Percentiles rank a stretch among this genome's conserved stretches.
Conservation (phyloP, 1,140 invertebrate genomes). For the Drosophila kepulauana region DNA sequence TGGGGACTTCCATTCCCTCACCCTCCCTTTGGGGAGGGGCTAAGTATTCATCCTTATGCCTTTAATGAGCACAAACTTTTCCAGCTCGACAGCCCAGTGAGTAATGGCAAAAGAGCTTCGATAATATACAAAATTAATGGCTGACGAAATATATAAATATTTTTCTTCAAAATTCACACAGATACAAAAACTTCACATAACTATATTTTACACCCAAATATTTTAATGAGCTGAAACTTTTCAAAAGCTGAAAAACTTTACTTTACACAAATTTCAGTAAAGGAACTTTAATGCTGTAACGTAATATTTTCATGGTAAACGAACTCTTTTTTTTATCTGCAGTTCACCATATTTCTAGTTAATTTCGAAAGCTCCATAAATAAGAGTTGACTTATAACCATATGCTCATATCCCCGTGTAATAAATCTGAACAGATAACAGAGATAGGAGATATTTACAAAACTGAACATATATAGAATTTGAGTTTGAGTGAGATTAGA, state of each 20-base stretch:
- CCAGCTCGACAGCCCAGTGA: neutral
- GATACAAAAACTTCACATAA: no score
- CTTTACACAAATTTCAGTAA: no score
- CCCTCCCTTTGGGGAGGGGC: neutral
- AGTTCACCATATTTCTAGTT: neutral
- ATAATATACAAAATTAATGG: no score
- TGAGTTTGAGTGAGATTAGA: neutral
- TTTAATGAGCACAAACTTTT: conserved; percentile 9
- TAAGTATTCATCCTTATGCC: conserved; percentile 9
- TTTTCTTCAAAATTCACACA: no score
- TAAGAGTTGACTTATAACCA: neutral
- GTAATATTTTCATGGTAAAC: no score
- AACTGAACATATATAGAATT: neutral
- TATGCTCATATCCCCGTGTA: neutral
- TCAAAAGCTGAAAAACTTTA: no score
- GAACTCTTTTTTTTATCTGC: no score
- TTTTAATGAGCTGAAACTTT: no score
- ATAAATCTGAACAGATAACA: neutral
- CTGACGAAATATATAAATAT: no score
- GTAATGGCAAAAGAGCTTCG: neutral
- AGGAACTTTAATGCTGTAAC: no score
- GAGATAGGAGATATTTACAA: neutral
- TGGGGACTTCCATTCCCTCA: neutral
- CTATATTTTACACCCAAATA: no score
- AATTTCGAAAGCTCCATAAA: neutral